These are phyloP conservation scores for Chymomyza costata DNA, from an alignment of 1,140 invertebrate genomes.

Conservation along the genomic window DNA sequence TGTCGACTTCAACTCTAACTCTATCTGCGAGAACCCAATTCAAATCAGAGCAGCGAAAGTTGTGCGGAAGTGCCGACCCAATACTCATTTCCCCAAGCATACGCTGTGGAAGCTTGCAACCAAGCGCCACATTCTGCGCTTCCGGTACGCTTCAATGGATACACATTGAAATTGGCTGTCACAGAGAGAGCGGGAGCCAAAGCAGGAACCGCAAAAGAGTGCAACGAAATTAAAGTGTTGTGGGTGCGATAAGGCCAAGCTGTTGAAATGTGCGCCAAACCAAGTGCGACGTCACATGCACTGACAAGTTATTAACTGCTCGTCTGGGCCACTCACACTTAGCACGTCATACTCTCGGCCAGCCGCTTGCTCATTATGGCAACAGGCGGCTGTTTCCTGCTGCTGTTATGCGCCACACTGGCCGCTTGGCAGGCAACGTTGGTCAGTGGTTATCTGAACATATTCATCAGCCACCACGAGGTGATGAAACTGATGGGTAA, in stretches of 20 bases:
- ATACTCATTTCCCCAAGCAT: background rate
- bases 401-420: constrained; percentile 32
- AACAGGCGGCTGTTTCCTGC: constrained; percentile 2
- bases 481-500: constrained; percentile 86
- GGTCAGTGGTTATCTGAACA: constrained; percentile 81
- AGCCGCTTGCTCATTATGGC: constrained; percentile 22
- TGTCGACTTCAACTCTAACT: constrained; percentile 16
- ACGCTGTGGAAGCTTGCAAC: too few species aligned
- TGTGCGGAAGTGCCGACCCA: constrained; percentile 16
- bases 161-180: constrained; percentile 49
- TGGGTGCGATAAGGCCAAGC: background rate
- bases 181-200: too few species aligned
- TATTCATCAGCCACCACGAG: constrained; percentile 86
- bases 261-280: constrained; percentile 35
- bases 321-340: constrained; percentile 17
- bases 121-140: background rate
- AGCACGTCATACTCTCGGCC: background rate
- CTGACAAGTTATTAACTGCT: constrained; percentile 46
- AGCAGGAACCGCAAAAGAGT: background rate
- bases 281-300: constrained; percentile 29
- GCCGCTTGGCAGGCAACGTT: constrained; percentile 40
- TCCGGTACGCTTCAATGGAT: constrained; percentile 27
- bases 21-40: constrained; percentile 25
- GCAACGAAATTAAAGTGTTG: background rate
- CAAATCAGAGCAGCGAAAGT: constrained; percentile 6